Conservation (phyloP, 2,888 invertebrate genomes). For the Gasteruption jaculator region DNA sequence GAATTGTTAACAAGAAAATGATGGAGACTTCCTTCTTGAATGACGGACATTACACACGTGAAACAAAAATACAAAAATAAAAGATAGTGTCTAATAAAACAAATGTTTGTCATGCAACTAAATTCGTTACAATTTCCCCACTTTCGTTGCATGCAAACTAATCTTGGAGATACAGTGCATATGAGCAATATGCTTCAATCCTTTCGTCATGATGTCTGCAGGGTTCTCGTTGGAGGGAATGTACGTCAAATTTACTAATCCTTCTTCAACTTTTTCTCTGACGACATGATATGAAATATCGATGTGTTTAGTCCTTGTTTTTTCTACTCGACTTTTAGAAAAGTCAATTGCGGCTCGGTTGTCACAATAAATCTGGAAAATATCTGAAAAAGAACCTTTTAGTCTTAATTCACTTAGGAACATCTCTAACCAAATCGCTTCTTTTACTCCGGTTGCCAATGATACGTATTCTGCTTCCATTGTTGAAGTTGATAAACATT, state of each 20-base stretch:
- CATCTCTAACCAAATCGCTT: constrained; percentile 8
- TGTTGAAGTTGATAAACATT: constrained; percentile 2
- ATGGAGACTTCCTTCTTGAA: too few relatives aligned
- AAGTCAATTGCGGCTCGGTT: constrained; percentile 11
- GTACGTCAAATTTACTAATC: background rate
- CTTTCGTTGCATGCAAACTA: constrained; percentile 8
- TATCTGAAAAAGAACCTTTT: background rate
- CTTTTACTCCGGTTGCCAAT: constrained; percentile 1
- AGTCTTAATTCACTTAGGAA: constrained; percentile 3
- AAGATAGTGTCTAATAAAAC: too few relatives aligned
- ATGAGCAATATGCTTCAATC: constrained; percentile 3
- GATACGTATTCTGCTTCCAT: constrained; percentile 12
- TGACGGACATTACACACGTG: too few relatives aligned
- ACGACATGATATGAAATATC: constrained; percentile 7
- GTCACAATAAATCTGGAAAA: constrained; percentile 1
- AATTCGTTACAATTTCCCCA: constrained; percentile 8
- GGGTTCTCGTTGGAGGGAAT: constrained; percentile 3
- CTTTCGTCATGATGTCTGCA: constrained; percentile 9
- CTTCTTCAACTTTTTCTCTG: background rate
- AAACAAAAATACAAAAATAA: too few relatives aligned
- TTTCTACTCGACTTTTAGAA: background rate
- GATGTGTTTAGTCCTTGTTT: constrained; percentile 8
- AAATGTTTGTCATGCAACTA: too few relatives aligned
- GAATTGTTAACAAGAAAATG: too few relatives aligned
- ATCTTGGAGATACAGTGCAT: background rate